These are phyloP conservation scores for Melanargia galathea DNA, from an alignment of 2,888 invertebrate genomes.

Conservation along the genomic window DNA sequence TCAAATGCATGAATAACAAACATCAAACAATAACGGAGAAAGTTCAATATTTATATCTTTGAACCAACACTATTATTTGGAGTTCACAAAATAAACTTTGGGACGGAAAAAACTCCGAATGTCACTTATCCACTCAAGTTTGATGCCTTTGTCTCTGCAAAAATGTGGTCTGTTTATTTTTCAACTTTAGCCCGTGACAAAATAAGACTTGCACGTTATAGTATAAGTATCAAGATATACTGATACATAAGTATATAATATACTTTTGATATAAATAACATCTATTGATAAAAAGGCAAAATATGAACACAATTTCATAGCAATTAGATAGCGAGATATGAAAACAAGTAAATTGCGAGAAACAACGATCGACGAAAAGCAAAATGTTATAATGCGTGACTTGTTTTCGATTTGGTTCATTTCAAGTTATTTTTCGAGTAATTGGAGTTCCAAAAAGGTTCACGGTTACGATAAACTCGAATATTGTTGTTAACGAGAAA, in stretches of 20 bases:
- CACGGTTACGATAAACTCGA: not conserved
- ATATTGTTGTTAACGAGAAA: not conserved
- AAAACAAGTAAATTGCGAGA: not conserved
- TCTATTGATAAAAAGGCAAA: no score
- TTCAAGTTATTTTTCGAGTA: not conserved
- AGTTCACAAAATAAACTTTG: not conserved
- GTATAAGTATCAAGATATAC: no score
- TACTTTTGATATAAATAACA: no score
- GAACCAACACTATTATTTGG: not conserved
- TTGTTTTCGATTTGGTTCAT: slow-evolving; percentile 5
- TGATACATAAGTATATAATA: no score
- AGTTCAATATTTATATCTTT: not conserved
- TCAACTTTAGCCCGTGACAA: not conserved
- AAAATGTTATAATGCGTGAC: not conserved
- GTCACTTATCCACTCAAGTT: not conserved
- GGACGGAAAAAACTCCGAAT: not conserved
- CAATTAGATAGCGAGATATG: not conserved
- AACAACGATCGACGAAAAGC: not conserved
- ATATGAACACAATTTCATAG: no score
- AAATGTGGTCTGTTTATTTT: not conserved
- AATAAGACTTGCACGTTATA: not conserved
- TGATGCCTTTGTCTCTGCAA: not conserved
- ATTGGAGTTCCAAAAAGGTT: slow-evolving; percentile 2
- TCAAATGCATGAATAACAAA: not conserved
- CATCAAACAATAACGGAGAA: not conserved